Conservation (phyloP, 2,113 vertebrate species). For the Sus scrofa region DNA sequence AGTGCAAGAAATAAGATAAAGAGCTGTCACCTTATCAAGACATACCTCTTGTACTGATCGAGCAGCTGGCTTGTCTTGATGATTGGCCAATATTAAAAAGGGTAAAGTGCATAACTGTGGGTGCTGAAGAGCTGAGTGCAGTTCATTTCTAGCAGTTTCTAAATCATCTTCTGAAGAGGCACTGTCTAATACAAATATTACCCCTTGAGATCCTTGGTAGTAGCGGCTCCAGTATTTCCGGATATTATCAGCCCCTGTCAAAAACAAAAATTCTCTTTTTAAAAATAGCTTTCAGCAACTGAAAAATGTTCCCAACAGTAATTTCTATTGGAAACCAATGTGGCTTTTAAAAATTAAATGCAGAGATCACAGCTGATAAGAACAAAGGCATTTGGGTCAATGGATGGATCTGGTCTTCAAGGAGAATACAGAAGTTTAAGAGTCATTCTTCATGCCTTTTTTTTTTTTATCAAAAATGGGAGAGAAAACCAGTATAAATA, state of each 20-base stretch:
- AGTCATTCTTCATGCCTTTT: neutral
- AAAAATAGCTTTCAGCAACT: conserved; percentile 41
- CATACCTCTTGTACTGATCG: conserved; percentile 96
- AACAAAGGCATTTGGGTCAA: neutral
- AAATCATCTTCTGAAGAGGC: conserved; percentile 97
- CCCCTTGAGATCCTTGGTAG: conserved; percentile 99
- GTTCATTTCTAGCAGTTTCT: conserved; percentile 96
- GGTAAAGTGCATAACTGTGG: conserved; percentile 98
- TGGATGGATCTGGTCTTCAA: neutral
- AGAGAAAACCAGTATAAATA: neutral
- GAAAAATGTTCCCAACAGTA: neutral
- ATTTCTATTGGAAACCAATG: neutral
- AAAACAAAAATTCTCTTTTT: conserved; percentile 68
- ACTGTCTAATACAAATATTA: conserved; percentile 98
- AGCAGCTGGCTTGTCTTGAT: conserved; percentile 98
- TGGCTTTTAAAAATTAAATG: conserved; percentile 16
- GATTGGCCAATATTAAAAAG: conserved; percentile 98
- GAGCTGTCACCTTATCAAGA: conserved; percentile 51
- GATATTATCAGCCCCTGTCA: conserved; percentile 96
- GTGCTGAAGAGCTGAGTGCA: conserved; percentile 98
- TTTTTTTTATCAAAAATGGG: neutral
- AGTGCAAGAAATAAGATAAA: neutral
- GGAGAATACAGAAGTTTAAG: neutral
- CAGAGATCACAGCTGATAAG: neutral
- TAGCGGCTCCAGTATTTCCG: conserved; percentile 99